phyloP scores from a whole-genome alignment of 2,113 vertebrate genomes.

The Ellobius talpinus region DNA sequence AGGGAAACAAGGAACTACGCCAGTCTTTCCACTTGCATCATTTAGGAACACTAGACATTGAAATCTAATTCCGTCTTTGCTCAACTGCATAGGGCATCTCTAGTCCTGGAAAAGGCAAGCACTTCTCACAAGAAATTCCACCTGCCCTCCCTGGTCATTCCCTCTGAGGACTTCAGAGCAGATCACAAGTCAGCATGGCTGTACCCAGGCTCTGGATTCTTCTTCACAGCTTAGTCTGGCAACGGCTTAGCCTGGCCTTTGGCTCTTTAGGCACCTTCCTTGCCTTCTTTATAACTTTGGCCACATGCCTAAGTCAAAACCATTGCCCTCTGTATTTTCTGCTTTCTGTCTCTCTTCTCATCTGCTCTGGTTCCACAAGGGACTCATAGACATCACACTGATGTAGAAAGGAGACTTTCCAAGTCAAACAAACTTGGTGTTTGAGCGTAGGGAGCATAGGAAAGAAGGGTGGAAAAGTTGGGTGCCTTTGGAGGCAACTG shows the following conservation, averaged over 20 bases:
- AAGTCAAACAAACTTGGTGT: neutral
- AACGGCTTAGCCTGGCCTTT: neutral
- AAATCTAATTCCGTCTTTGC: slow-evolving; percentile 46
- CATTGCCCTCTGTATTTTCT: neutral
- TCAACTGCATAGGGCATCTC: slow-evolving; percentile 40
- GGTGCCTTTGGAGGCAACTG: neutral
- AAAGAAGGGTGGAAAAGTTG: neutral
- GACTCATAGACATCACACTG: too few relatives aligned
- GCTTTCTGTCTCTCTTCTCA: neutral
- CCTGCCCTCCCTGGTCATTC: neutral
- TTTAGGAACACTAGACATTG: slow-evolving; percentile 44
- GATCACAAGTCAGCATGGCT: neutral
- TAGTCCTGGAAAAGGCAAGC: slow-evolving; percentile 20
- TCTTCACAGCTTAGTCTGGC: neutral
- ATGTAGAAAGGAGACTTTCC: neutral
- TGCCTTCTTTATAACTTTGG: neutral
- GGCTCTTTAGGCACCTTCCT: neutral
- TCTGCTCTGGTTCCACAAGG: neutral
- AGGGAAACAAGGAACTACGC: neutral
- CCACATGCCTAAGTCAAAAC: neutral
- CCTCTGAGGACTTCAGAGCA: neutral
- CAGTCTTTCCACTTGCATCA: slow-evolving; percentile 26
- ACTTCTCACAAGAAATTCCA: slow-evolving; percentile 52
- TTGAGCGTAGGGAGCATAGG: neutral
- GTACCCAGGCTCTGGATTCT: neutral